Evolutionary conservation across 2,797 vertebrate genomes (phyloP), one percentile per base, ranked within the genome.

Genomic region (Phataginus tetradactyla): DNA sequence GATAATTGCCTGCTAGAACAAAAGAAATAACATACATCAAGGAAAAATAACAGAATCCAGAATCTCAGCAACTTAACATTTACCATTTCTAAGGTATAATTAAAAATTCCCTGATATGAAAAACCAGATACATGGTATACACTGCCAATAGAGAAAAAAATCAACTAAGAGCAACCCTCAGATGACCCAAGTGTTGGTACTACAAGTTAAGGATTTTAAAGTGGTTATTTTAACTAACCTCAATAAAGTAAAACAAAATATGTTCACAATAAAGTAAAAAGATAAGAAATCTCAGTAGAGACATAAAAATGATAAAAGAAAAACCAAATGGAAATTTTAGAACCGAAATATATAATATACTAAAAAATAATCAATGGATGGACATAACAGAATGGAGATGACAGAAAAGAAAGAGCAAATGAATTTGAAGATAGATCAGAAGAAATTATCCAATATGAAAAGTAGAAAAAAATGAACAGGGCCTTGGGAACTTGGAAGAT

Each of bases 11-110:
- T 72, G 23, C n/a, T 94, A 39, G 79, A 87, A 90, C 17, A 95
- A 86, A 93, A 85, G 53, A 92, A 95, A 84, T 77, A 77, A n/a
- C 45, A 89, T 25, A 79, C 25, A 79, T 64, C 29, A 80, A n/a
- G 55, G 59, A 20, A 88, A 80, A 94, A 72, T 49, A 86, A 69
- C 49, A 79, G 5, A 95, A 91, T 55, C 29, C 55, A 78, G 42
- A 83, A 66, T 88, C 14, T 94, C n/a, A 57, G 45, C 45, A 61
- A 91, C 7, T 94, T 83, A 86, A 64, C 34, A 57, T 66, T 87
- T 69, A 77, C 32, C 74, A 77, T 51, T 78, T 79, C 69, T 91
- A 51, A 51, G 14, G 42, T 29, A 69, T 17, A 80, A 91, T 79
- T 55, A 11, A 39, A 94, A 84, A 42, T 34, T 79, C 5, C 10